Percentiles rank a stretch among this genome's conserved stretches.
phyloP scores from a whole-genome alignment of 1,140 invertebrate species.

The Phymastichus coffea region DNA sequence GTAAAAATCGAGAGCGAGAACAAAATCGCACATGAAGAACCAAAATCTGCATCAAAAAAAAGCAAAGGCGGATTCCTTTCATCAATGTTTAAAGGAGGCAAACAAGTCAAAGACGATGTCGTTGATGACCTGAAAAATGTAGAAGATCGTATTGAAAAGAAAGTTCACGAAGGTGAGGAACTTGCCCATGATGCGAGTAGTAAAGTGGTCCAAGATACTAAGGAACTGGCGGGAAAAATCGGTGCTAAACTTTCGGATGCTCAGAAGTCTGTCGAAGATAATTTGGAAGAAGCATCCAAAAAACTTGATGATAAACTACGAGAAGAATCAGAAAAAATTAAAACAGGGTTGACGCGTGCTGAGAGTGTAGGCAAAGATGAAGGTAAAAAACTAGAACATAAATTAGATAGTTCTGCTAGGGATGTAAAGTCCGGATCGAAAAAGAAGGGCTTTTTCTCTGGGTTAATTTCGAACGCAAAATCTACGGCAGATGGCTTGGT shows the following conservation, averaged over 20 bases:
- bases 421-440: no score
- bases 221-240: no score
- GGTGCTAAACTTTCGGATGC: no score
- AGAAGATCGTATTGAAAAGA: slow-evolving; percentile 39
- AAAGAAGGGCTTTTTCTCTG: slow-evolving; percentile 32
- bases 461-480: slow-evolving; percentile 34
- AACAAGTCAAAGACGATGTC: slow-evolving; percentile 31
- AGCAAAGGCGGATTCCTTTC: slow-evolving; percentile 39
- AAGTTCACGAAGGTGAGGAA: slow-evolving; percentile 34
- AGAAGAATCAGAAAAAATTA: no score
- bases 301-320: no score
- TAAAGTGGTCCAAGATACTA: slow-evolving; percentile 37
- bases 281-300: no score
- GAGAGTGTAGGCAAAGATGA: no score
- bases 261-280: no score
- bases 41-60: slow-evolving; percentile 25
- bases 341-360: no score
- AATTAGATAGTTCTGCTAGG: no score
- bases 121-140: slow-evolving; percentile 34
- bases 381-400: no score
- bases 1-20: no score
- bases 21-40: slow-evolving; percentile 29
- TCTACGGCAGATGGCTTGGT: slow-evolving; percentile 43
- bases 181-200: slow-evolving; percentile 32
- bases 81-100: slow-evolving; percentile 38